These are phyloP conservation scores for Ameiurus melas DNA, from an alignment of 2,113 vertebrate species.

Conservation along the genomic window DNA sequence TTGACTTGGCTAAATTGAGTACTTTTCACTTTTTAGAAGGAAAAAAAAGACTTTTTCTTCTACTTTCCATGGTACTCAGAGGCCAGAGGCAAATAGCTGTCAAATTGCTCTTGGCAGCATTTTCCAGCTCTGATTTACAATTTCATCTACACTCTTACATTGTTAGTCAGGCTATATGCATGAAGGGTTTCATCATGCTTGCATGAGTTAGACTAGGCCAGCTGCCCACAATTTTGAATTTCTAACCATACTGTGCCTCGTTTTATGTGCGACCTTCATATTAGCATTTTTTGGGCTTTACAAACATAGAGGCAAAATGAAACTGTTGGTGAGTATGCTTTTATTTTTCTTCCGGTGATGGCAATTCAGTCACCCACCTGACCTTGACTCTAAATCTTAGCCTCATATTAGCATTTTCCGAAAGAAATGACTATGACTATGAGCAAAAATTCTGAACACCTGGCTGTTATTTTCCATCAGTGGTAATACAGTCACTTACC, in stretches of 20 bases:
- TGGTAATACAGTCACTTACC: conserved; percentile 70
- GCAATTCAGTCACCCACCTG: not conserved
- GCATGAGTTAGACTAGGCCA: conserved; percentile 30
- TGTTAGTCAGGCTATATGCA: conserved; percentile 41
- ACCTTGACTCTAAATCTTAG: not conserved
- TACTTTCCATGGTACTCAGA: conserved; percentile 5
- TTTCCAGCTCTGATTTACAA: conserved; percentile 36
- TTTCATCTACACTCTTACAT: conserved; percentile 36
- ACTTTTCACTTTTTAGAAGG: not conserved
- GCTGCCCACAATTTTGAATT: conserved; percentile 33
- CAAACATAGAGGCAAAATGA: not conserved
- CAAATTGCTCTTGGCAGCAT: conserved; percentile 33
- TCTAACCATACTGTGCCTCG: not conserved
- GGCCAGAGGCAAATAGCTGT: conserved; percentile 34
- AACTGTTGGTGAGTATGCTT: not conserved
- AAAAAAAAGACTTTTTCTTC: conserved; percentile 12
- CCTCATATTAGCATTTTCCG: not conserved
- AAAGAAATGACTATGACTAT: not conserved
- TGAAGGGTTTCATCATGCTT: conserved; percentile 29
- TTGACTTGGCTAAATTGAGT: conserved; percentile 20
- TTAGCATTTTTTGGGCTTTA: conserved; percentile 13
- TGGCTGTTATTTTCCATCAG: not conserved
- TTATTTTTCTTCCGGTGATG: not conserved
- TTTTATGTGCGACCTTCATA: conserved; percentile 5
- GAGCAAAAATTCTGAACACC: not conserved